These are phyloP conservation scores for Syrista parreyssii DNA, from an alignment of 2,888 invertebrate genomes.

Conservation along the genomic window DNA sequence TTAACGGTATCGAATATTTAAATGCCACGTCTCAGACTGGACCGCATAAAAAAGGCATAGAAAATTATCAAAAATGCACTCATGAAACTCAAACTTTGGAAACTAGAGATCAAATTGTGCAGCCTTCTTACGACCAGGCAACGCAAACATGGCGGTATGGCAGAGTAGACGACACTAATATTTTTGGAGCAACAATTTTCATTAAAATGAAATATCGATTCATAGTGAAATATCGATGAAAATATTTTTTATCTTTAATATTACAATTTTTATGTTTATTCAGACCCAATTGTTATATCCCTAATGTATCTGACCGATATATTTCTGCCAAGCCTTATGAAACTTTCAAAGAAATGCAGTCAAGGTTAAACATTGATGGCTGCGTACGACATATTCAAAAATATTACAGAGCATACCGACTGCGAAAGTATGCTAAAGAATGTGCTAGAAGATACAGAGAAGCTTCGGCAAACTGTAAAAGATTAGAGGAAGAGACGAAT, in stretches of 20 bases:
- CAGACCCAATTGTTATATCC: slow-evolving; percentile 70
- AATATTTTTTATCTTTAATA: not conserved
- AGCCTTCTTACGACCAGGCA: slow-evolving; percentile 70
- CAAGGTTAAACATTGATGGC: slow-evolving; percentile 69
- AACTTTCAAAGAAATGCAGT: slow-evolving; percentile 73
- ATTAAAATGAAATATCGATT: not conserved
- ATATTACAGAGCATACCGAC: slow-evolving; percentile 72
- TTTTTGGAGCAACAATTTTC: not conserved
- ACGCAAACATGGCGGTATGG: slow-evolving; percentile 72
- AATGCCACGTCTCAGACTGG: slow-evolving; percentile 88
- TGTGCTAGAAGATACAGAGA: slow-evolving; percentile 68
- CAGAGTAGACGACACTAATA: not conserved
- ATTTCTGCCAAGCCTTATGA: slow-evolving; percentile 74
- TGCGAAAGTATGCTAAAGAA: slow-evolving; percentile 67
- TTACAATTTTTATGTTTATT: slow-evolving; percentile 15
- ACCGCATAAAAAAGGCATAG: slow-evolving; percentile 70
- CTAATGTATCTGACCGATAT: slow-evolving; percentile 73
- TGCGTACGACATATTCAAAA: slow-evolving; percentile 74
- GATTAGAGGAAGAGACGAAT: slow-evolving; percentile 65
- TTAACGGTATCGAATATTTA: slow-evolving; percentile 78
- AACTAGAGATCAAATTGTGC: slow-evolving; percentile 66
- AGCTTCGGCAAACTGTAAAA: slow-evolving; percentile 69
- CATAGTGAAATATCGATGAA: not conserved
- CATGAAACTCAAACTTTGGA: slow-evolving; percentile 77
- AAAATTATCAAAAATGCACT: slow-evolving; percentile 68